Conservation (phyloP, 2,113 vertebrate genomes). For the Daphoenositta chrysoptera region DNA sequence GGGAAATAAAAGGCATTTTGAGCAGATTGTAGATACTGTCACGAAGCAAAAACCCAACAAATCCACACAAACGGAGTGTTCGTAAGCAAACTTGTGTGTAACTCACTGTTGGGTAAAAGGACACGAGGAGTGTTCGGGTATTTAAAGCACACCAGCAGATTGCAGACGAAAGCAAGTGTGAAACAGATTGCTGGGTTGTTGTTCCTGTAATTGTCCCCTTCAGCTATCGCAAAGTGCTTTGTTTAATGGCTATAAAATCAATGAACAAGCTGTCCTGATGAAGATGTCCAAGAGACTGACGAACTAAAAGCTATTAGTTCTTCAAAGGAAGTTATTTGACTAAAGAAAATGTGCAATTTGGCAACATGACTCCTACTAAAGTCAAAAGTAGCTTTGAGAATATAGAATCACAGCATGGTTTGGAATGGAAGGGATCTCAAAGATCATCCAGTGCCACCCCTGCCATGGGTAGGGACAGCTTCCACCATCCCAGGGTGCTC, state of each 20-base stretch:
- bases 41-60: neutral
- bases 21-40: constrained; percentile 31
- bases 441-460: neutral
- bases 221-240: constrained; percentile 51
- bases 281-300: constrained; percentile 43
- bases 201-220: constrained; percentile 62
- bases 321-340: neutral
- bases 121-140: neutral
- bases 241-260: constrained; percentile 54
- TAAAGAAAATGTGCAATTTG: neutral
- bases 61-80: neutral
- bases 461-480: neutral
- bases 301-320: constrained; percentile 6
- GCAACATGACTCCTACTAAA: neutral
- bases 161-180: constrained; percentile 50
- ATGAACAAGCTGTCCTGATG: constrained; percentile 62
- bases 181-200: constrained; percentile 63
- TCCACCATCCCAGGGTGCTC: accelerated
- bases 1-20: neutral
- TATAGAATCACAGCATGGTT: neutral
- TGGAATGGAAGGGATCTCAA: neutral
- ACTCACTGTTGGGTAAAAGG: neutral
- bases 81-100: neutral
- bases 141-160: constrained; percentile 56
- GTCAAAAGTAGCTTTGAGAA: neutral